Percentiles rank a stretch among this genome's conserved stretches.
phyloP scores from a whole-genome alignment of 1,140 invertebrate genomes.

The Drosophila sulfurigaster region DNA sequence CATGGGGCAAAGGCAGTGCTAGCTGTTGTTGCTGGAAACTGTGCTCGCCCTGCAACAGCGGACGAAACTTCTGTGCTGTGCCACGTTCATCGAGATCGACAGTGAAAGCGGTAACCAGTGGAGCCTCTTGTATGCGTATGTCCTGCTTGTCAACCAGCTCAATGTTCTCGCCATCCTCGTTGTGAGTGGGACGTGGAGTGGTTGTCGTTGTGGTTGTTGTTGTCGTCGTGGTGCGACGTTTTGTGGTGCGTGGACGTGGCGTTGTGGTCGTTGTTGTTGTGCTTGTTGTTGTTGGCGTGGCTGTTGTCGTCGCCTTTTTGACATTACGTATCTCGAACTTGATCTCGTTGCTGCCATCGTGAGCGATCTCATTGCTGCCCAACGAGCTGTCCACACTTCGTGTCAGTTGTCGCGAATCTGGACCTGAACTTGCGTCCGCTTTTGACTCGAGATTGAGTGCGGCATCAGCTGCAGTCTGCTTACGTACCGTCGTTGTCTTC shows the following conservation, averaged over 20 bases:
- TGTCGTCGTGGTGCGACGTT: constrained; percentile 86
- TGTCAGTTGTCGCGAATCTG: constrained; percentile 60
- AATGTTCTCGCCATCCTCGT: constrained; percentile 88
- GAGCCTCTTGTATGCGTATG: constrained; percentile 92
- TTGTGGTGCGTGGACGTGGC: constrained; percentile 85
- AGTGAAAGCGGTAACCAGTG: constrained; percentile 92
- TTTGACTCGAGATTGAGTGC: constrained; percentile 24
- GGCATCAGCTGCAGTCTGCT: constrained; percentile 31
- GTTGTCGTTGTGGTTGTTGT: constrained; percentile 86
- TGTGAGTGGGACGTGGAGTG: constrained; percentile 87
- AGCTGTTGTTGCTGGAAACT: constrained; percentile 64
- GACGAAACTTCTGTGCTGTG: constrained; percentile 90
- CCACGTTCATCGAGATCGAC: constrained; percentile 92
- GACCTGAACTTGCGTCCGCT: constrained; percentile 25
- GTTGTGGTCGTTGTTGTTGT: constrained; percentile 84
- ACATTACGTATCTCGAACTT: constrained; percentile 82
- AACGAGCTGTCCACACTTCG: constrained; percentile 68
- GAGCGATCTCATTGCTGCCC: constrained; percentile 74
- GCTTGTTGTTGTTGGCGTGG: constrained; percentile 73
- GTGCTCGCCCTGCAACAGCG: constrained; percentile 86
- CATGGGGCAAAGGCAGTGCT: constrained; percentile 64
- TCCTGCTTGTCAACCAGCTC: constrained; percentile 88
- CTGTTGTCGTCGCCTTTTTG: constrained; percentile 37
- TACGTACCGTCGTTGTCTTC: constrained; percentile 62
- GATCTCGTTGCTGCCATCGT: constrained; percentile 72